Percentiles rank a stretch among this genome's conserved stretches.
Conservation (phyloP, 1,140 invertebrate genomes). For the Chionoecetes opilio region DNA sequence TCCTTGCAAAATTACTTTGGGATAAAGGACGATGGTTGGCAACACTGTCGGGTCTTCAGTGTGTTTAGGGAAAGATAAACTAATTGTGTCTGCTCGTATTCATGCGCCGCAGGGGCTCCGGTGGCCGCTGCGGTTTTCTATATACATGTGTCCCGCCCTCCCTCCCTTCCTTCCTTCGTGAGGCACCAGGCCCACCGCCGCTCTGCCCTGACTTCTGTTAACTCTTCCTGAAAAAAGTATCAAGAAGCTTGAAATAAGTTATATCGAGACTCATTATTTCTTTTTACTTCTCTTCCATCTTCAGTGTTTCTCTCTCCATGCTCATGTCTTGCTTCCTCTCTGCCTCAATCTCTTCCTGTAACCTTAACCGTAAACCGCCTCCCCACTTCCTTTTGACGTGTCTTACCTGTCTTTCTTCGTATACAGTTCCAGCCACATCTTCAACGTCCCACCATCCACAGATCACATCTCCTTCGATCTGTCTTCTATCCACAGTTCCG, state of each 20-base stretch:
- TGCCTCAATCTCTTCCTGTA: neutral
- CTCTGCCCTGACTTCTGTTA: neutral
- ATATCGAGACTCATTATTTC: neutral
- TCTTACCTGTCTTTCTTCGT: neutral
- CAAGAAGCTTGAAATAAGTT: neutral
- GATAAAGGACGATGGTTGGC: neutral
- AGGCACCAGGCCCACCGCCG: neutral
- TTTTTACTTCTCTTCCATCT: neutral
- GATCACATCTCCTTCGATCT: too few species aligned
- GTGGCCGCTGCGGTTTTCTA: conserved; percentile 42
- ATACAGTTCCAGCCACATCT: neutral
- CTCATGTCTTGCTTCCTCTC: neutral
- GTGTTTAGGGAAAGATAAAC: conserved; percentile 50
- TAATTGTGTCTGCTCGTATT: conserved; percentile 54
- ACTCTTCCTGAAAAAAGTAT: neutral
- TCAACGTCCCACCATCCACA: too few species aligned
- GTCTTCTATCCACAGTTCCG: too few species aligned
- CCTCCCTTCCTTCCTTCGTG: neutral
- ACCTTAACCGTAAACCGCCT: neutral
- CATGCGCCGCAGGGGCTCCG: neutral
- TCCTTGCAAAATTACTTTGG: neutral
- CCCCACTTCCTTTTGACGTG: neutral
- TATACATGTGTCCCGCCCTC: conserved; percentile 23
- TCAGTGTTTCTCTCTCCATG: neutral
- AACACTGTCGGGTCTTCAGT: conserved; percentile 19